phyloP scores from a whole-genome alignment of 2,113 vertebrate genomes.

The Bombycilla garrulus region DNA sequence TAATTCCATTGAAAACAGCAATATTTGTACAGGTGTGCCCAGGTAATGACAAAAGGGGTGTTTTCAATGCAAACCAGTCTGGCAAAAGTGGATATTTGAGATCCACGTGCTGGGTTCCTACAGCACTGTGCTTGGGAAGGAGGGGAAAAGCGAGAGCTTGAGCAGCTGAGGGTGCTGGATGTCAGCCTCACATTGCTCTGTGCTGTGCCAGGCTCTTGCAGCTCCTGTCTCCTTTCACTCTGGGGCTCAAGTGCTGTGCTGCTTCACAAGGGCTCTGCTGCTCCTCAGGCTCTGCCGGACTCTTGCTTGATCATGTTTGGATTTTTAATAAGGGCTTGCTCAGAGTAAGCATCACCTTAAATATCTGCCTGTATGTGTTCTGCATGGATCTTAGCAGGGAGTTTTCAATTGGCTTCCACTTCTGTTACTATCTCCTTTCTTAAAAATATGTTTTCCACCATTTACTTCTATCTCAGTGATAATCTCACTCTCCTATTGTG shows the following conservation, averaged over 20 bases:
- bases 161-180: neutral
- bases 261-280: neutral
- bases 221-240: neutral
- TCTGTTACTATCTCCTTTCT: neutral
- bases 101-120: neutral
- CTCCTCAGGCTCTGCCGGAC: neutral
- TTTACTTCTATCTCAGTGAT: neutral
- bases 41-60: neutral
- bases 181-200: neutral
- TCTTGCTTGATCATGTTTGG: accelerated
- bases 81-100: neutral
- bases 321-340: neutral
- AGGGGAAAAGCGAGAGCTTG: neutral
- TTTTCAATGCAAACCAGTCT: neutral
- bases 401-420: neutral
- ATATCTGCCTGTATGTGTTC: neutral
- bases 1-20: neutral
- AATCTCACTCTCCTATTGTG: neutral
- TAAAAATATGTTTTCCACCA: neutral
- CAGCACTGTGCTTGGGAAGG: neutral
- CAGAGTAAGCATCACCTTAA: neutral
- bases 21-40: neutral
- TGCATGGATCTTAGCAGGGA: neutral
- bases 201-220: neutral
- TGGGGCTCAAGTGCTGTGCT: neutral